Percentiles rank a stretch among this genome's conserved stretches.
These are phyloP conservation scores for Papilio demoleus DNA, from an alignment of 2,888 invertebrate species.

Conservation along the genomic window DNA sequence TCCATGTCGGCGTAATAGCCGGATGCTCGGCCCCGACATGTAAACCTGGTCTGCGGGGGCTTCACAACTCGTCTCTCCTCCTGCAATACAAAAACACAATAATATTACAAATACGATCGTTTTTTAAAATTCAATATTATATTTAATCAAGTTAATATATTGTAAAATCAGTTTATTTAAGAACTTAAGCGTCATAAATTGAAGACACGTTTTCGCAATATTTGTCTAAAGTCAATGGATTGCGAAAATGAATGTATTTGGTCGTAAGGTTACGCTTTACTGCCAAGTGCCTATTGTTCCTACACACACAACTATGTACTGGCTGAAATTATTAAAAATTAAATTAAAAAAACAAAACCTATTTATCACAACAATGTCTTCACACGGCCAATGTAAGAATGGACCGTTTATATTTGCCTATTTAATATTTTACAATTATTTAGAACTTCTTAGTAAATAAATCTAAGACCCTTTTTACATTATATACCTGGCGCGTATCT, in stretches of 20 bases:
- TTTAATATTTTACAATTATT: neutral
- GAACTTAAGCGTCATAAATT: neutral
- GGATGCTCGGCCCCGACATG: constrained; percentile 85
- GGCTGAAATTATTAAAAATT: constrained; percentile 13
- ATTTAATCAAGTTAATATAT: too few species aligned
- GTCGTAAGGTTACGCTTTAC: constrained; percentile 17
- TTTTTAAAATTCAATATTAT: too few species aligned
- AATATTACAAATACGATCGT: too few species aligned
- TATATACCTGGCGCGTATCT: too few species aligned
- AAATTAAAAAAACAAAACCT: constrained; percentile 18
- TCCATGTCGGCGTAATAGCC: constrained; percentile 91
- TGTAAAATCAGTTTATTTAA: neutral
- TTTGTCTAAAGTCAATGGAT: constrained; percentile 15
- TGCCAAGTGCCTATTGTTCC: constrained; percentile 36
- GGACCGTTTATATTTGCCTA: neutral
- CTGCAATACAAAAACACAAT: constrained; percentile 56
- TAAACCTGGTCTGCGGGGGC: constrained; percentile 82
- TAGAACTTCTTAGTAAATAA: too few species aligned
- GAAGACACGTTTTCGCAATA: constrained; percentile 11
- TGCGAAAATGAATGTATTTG: constrained; percentile 18
- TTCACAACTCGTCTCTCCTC: constrained; percentile 49
- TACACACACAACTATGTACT: neutral
- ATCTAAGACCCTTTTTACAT: too few species aligned
- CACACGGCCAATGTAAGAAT: constrained; percentile 12
- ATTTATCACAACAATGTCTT: constrained; percentile 32